Conservation (phyloP, 2,888 invertebrate species). For the Selenia dentaria region DNA sequence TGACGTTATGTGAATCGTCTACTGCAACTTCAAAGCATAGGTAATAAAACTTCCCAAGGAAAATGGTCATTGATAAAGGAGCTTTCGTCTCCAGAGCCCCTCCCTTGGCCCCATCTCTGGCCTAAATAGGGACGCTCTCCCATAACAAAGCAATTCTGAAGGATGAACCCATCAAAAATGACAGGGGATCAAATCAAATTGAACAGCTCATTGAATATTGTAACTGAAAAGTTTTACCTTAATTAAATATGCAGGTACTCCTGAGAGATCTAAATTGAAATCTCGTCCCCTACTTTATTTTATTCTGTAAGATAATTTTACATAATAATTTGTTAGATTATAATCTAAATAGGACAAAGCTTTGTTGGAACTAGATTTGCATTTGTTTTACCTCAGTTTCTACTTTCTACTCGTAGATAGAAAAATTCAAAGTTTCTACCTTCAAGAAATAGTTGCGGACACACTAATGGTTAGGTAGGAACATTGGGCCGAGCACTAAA, state of each 20-base stretch:
- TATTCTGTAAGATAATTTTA: conserved; percentile 29
- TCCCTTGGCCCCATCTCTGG: conserved; percentile 1
- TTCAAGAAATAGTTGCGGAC: too few species aligned
- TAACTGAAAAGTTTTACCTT: conserved; percentile 44
- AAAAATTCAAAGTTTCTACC: too few species aligned
- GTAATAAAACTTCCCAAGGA: too few species aligned
- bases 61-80: too few species aligned
- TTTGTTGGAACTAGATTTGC: conserved; percentile 32
- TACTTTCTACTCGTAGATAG: too few species aligned
- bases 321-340: conserved; percentile 37
- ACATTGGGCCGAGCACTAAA: too few species aligned
- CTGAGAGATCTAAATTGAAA: conserved; percentile 35
- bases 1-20: too few species aligned
- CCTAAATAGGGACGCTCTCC: conserved; percentile 34
- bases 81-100: background rate
- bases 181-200: conserved; percentile 52
- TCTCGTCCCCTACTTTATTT: conserved; percentile 32
- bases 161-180: conserved; percentile 52
- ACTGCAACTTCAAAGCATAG: too few species aligned
- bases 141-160: conserved; percentile 49
- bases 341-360: conserved; percentile 35
- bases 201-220: conserved; percentile 45
- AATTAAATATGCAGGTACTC: conserved; percentile 37
- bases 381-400: conserved; percentile 17
- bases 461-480: too few species aligned